Evolutionary conservation across 1,140 invertebrate species (phyloP), one percentile per base, ranked within the genome.

Genomic region (Zaprionus nigranus): DNA sequence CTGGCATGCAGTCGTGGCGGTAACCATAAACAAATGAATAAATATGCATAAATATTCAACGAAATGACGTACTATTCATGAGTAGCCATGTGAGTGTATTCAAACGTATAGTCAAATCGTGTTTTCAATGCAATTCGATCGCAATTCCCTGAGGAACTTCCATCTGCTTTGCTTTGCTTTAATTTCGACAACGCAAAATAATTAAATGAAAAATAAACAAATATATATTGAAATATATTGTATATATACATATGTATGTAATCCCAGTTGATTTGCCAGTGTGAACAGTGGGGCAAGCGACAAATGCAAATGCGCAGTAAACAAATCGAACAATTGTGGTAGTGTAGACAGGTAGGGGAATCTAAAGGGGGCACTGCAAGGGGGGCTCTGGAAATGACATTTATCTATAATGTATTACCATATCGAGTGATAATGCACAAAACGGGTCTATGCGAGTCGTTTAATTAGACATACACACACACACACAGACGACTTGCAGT

Each of bases 351-450:
- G 53, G 58, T 63, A 34, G 36, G 40, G 40, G 40, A 9, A 46
- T 17, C 2, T 1, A n/a, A 1, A 43, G 40, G n/a, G 59, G 36
- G 11, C 53, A 3, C 40, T n/a, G 38, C 5, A 40, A 40, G 38
- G 38, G 40, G 6, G 40, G 6, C 24, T 9, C 40, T 46, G 40
- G n/a, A 46, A 46, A 46, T 82, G 67, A 61, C 65, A 70, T 84
- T 83, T 84, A 84, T 80, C 65, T 76, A 84, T 69, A 54, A 71
- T 64, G 67, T 54, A 71, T 71, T 61, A 30, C 73, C 68, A 71
- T 75, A 75, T 71, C 34, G 54, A 51, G 67, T 46, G 72, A 65
- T 65, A 65, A 65, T 61, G 40, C 59, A 49, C 46, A 49, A 26
- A 59, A 58, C 43, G 38, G 28, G 60, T 63, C 20, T 59, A 69